Evolutionary conservation across 2,888 invertebrate genomes (phyloP), one percentile per base, ranked within the genome.

Genomic region (Troides aeacus): DNA sequence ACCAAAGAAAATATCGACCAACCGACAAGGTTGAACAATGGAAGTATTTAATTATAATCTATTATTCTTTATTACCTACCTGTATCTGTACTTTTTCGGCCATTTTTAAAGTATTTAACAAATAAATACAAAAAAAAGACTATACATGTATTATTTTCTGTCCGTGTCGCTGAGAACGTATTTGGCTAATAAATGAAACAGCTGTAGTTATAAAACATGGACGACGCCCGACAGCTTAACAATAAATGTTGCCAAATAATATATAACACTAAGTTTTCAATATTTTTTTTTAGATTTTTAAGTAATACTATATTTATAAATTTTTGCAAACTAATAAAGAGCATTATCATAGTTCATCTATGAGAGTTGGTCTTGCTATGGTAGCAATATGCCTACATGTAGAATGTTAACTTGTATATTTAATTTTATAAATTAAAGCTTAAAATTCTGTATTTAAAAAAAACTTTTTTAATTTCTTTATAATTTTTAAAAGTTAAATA

Each of bases 1-100:
- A 70, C 64, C 65, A 69, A 64, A 74, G 57, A 78, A 77, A 80
- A 79, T 81, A 84, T 84, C 77, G 82, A 84, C 79, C 82, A 82
- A 83, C 79, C 74, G 81, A 84, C 81, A 83, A 85, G 81, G 81
- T 81, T 80, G 85, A 85, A 89, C 87, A 88, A 89, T 89, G 86
- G 85, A 84, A 83, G 73, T 74, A 75, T 76, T 53, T 46, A 46
- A 12, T 46, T 73, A 74, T 72, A 39, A 71, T 67, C 64, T 66
- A 69, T 70, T 64, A 62, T 64, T 61, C 68, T 24, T 42, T 53
- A n/a, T 64, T 67, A 73, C 61, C 58, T 79, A 90, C 91, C 89
- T 89, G 89, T 62, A 81, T 73, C 72, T 85, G 84, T 56, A 82
- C 74, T 70, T 86, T 85, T 78, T 87, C 89, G 71, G 88, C 86